Percentiles rank a stretch among this genome's conserved stretches.
phyloP scores from a whole-genome alignment of 1,140 invertebrate genomes.

The Cydia amplana region DNA sequence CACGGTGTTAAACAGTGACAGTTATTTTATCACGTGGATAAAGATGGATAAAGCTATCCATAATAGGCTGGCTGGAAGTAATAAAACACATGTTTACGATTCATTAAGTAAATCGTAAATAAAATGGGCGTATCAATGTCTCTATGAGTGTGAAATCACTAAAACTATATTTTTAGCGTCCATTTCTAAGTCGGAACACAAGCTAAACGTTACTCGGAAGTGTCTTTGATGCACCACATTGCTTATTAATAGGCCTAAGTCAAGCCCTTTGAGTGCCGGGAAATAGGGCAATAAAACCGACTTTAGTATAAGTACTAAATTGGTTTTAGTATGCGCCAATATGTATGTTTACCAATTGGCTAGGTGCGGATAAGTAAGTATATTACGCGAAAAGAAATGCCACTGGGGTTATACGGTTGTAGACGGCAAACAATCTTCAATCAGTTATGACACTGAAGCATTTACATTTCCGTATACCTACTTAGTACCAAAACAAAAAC shows the following conservation, averaged over 20 bases:
- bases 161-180: constrained; percentile 38
- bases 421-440: neutral
- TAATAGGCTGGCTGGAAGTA: too few relatives aligned
- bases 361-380: neutral
- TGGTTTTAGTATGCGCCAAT: neutral
- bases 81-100: neutral
- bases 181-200: constrained; percentile 38
- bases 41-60: too few relatives aligned
- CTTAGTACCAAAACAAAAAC: constrained; percentile 35
- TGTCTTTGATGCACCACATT: constrained; percentile 58
- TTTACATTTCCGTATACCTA: constrained; percentile 8
- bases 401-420: too few relatives aligned
- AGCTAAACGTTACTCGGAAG: constrained; percentile 50
- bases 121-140: constrained; percentile 31
- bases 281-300: constrained; percentile 52
- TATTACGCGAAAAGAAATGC: too few relatives aligned
- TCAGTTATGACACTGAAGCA: too few relatives aligned
- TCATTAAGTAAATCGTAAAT: constrained; percentile 5
- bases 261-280: constrained; percentile 49
- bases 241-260: constrained; percentile 57
- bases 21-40: too few relatives aligned
- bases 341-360: neutral
- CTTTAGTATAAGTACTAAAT: neutral
- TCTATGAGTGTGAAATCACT: constrained; percentile 35
- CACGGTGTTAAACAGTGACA: too few relatives aligned